A percentile compares a stretch with the other conserved stretches of the same genome.
phyloP scores from a whole-genome alignment of 2,797 vertebrate genomes.

The Ambastaia sidthimunki region DNA sequence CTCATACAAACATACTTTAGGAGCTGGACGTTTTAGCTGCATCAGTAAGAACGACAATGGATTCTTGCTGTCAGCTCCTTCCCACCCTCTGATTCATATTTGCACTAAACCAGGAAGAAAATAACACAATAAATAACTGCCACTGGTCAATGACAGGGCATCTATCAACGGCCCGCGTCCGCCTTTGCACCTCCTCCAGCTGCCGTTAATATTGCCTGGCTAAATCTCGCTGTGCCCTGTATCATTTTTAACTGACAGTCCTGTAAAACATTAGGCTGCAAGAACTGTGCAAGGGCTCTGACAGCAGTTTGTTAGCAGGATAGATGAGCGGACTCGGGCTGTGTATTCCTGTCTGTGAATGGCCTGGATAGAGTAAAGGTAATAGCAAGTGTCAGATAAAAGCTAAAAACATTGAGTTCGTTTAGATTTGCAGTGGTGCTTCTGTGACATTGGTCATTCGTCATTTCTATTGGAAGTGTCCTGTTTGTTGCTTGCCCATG shows the following conservation, averaged over 20 bases:
- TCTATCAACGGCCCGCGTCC: slow-evolving; percentile 51
- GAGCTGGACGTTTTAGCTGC: background rate
- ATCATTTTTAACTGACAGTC: slow-evolving; percentile 79
- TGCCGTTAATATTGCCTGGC: slow-evolving; percentile 60
- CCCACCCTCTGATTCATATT: slow-evolving; percentile 49
- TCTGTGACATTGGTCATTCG: background rate
- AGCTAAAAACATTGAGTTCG: background rate
- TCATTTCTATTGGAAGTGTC: background rate
- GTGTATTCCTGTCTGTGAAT: slow-evolving; percentile 22
- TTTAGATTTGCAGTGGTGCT: background rate
- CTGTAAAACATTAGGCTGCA: slow-evolving; percentile 68
- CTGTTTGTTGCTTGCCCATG: background rate
- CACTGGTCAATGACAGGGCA: slow-evolving; percentile 48
- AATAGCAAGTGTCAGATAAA: slow-evolving; percentile 28
- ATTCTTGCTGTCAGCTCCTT: slow-evolving; percentile 12
- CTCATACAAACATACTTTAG: background rate
- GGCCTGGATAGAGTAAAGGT: slow-evolving; percentile 14
- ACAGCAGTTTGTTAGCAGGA: slow-evolving; percentile 77
- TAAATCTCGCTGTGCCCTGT: slow-evolving; percentile 63
- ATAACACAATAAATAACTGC: slow-evolving; percentile 70
- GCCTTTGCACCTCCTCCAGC: too few species aligned
- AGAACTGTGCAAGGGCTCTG: slow-evolving; percentile 61
- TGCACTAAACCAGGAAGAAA: slow-evolving; percentile 46
- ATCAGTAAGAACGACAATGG: slow-evolving; percentile 2
- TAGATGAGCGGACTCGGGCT: slow-evolving; percentile 62